These are phyloP conservation scores for Leptura quadrifasciata DNA, from an alignment of 2,888 invertebrate species.

Conservation along the genomic window DNA sequence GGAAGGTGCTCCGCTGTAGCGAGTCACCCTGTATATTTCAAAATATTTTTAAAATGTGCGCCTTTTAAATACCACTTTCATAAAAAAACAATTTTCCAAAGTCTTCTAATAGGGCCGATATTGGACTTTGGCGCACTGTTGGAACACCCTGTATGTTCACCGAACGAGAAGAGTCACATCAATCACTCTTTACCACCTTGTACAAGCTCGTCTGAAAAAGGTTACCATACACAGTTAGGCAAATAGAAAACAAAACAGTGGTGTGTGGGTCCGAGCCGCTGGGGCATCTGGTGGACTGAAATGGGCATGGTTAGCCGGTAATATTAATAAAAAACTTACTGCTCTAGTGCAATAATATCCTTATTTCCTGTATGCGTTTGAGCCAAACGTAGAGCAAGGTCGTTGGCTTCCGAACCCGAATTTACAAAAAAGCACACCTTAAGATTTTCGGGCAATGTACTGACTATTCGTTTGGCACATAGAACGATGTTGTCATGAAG, in stretches of 20 bases:
- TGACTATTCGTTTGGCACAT: conserved; percentile 89
- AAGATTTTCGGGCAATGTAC: conserved; percentile 88
- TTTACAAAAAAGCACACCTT: conserved; percentile 97
- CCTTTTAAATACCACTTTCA: too few species aligned
- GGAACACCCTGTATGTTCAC: too few species aligned
- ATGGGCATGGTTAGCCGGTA: conserved; percentile 16
- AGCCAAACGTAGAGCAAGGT: conserved; percentile 94
- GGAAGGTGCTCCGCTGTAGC: too few species aligned
- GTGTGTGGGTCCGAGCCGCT: conserved; percentile 44
- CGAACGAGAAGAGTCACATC: neutral
- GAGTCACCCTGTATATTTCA: too few species aligned
- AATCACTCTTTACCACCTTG: conserved; percentile 23
- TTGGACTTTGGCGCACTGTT: too few species aligned
- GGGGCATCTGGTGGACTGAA: conserved; percentile 53
- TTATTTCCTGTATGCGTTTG: conserved; percentile 90
- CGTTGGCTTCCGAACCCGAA: conserved; percentile 99
- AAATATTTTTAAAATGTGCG: too few species aligned
- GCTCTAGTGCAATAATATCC: conserved; percentile 95
- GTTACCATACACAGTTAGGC: conserved; percentile 3
- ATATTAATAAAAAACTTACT: conserved; percentile 83
- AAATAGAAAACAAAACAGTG: conserved; percentile 3
- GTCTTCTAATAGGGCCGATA: too few species aligned
- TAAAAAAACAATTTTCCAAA: too few species aligned
- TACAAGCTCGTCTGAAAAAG: neutral
- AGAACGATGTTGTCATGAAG: conserved; percentile 96